Base-by-base conservation (phyloP, 2,797 vertebrate species). In the Meda fulgida region DNA sequence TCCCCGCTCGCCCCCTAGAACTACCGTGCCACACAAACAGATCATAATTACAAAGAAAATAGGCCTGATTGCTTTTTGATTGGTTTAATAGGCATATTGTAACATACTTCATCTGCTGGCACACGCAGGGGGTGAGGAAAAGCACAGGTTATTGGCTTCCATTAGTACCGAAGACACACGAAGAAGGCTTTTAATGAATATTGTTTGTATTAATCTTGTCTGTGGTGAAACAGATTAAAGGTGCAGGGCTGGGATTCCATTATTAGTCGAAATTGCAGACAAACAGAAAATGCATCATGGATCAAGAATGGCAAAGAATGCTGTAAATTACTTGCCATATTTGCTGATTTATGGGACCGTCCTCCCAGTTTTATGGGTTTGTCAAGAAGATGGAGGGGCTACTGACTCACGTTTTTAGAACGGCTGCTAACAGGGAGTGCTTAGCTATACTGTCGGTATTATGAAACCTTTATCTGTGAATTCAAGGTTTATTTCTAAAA, bases 31-130 rank as follows among this genome's bases (percentile, higher is more conserved):
- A 85, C 83, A 89, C 81, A 88, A 88, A 88, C 85, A 85, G 84
- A 89, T 87, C 85, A 73, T 88, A 87, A 90, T 88, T 88, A 84
- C 84, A 72, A 84, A 84, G 80, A 86, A 89, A 88, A 90, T 75
- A 89, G 53, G n/a, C 60, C 46, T 77, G 76, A 87, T 87, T 87
- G 81, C 89, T 76, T 86, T 87, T 87, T 87, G 87, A 88, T 87
- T 87, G 88, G 86, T 53, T 85, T 87, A 89, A 89, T 89, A 83
- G 76, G 76, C 81, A 84, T 85, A 87, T 85, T 87, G 84, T 80
- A 87, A 87, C 81, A 87, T 85, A 81, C 83, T 82, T 89, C 83
- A 89, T 85, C 80, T 70, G 46, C 48, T 69, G 86, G 65, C 80
- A 85, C 69, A 83, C 66, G 81, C 82, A 48, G 55, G 71, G 81